Evolutionary conservation across 2,113 vertebrate species (phyloP).

Genomic region (Urocitellus parryii): DNA sequence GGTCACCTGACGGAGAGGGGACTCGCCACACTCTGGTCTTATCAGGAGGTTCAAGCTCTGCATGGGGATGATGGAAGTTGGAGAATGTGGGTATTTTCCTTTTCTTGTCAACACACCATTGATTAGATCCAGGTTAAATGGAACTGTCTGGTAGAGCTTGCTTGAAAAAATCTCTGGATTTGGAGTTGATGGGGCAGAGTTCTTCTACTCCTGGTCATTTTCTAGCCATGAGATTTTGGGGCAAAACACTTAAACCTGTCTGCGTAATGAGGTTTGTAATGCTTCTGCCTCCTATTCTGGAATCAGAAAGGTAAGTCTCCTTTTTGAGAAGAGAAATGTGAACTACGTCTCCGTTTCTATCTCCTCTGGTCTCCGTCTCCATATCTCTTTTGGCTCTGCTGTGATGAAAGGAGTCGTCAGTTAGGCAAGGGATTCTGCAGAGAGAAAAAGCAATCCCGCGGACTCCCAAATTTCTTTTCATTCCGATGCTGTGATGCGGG

Average conservation of each 20-base stretch:
- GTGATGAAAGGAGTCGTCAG: conserved; percentile 25
- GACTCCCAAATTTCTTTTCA: not conserved
- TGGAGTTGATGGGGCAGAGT: not conserved
- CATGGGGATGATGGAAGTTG: not conserved
- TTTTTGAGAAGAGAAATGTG: conserved; percentile 20
- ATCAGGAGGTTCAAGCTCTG: not conserved
- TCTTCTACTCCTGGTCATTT: not conserved
- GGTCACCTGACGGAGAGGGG: not conserved
- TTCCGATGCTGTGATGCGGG: not conserved
- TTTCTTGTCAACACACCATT: not conserved
- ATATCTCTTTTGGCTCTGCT: not conserved
- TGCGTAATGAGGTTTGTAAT: conserved; percentile 55
- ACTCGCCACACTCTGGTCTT: not conserved
- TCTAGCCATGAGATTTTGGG: conserved; percentile 44
- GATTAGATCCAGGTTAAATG: not conserved
- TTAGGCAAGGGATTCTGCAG: conserved; percentile 39
- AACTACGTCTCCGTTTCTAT: not conserved
- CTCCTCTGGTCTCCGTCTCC: not conserved
- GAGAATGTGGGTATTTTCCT: not conserved
- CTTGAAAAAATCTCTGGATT: not conserved
- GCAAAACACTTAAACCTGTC: conserved; percentile 29
- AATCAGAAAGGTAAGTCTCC: conserved; percentile 16
- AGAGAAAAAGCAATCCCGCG: not conserved
- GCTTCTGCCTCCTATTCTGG: not conserved
- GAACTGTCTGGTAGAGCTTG: not conserved